These are phyloP conservation scores for Caenorhabditis afra DNA, from an alignment of 2,888 invertebrate species.

Conservation along the genomic window DNA sequence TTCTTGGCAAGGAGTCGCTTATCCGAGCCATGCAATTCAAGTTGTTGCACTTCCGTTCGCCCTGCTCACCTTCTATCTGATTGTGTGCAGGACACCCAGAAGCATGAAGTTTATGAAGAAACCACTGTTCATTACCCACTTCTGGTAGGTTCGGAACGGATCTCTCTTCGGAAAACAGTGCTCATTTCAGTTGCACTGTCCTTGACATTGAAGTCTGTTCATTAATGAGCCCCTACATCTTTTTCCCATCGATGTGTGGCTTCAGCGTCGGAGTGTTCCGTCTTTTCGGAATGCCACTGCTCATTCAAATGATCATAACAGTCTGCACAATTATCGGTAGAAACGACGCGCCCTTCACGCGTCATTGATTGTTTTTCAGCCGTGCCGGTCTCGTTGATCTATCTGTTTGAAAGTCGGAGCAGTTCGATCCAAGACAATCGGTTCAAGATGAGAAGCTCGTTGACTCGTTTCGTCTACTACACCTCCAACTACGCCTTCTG, in stretches of 20 bases:
- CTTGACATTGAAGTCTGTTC: not conserved
- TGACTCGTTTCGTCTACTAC: too few species aligned
- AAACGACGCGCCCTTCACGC: too few species aligned
- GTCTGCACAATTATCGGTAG: too few species aligned
- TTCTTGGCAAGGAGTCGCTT: not conserved
- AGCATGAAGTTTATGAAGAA: not conserved
- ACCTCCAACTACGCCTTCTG: not conserved
- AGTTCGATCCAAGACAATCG: conserved; percentile 6
- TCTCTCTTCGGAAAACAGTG: too few species aligned
- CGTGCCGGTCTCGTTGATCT: not conserved
- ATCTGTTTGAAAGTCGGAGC: conserved; percentile 27
- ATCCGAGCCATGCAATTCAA: not conserved
- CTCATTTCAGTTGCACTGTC: too few species aligned
- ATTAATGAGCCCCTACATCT: not conserved
- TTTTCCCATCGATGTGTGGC: not conserved
- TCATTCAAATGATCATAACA: too few species aligned
- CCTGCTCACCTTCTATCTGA: not conserved
- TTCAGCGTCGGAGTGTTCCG: not conserved
- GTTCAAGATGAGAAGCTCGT: not conserved
- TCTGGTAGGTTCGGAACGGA: too few species aligned
- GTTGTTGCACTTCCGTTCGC: not conserved
- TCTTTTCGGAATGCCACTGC: too few species aligned
- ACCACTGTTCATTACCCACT: not conserved
- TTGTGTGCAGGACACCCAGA: not conserved
- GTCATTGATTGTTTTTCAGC: not conserved